Evolutionary conservation across 2,888 invertebrate genomes (phyloP), one percentile per base, ranked within the genome.

Genomic region (Chaitophorus viminalis): DNA sequence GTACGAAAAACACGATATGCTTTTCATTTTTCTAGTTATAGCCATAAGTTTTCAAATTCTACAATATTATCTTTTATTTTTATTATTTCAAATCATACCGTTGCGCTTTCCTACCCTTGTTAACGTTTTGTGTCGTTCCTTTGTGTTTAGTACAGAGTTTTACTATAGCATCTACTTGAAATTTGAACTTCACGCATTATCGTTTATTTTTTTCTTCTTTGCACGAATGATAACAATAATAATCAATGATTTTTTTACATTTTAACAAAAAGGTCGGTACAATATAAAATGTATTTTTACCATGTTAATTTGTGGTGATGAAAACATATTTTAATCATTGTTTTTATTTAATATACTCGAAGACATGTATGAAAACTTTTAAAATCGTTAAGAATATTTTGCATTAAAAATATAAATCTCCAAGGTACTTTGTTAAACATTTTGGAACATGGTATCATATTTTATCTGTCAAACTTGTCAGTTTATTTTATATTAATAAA

Each of bases 61-160:
- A n/a, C n/a, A n/a, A 18, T 81, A 81, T 68, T 65, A 81, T 29
- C 18, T 65, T 81, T 81, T 68, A 68, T 81, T 68, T 81, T 81
- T 36, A 65, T 81, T 68, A 39, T 68, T 68, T 29, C 8, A 46
- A 29, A 81, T 68, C 21, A 39, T 68, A 81, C 68, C 33, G 33
- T n/a, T 29, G 39, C 11, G 68, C 11, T 81, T 39, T 68, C 29
- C 9, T 17, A 52, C 52, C 33, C 33, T 54, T 33, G n/a, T 33
- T 29, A n/a, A 1, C 29, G n/a, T n/a, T 21, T n/a, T 14, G 6
- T n/a, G 6, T 18, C 2, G 46, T 60, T 60, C 54, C 60, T 60
- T 54, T 36, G 33, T 52, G 54, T 21, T 25, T 78, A 33, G n/a
- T 29, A 14, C 17, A 0, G 9, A 11, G 11, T 29, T n/a, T 68